phyloP scores from a whole-genome alignment of 2,797 vertebrate genomes.

The Lates japonicus region DNA sequence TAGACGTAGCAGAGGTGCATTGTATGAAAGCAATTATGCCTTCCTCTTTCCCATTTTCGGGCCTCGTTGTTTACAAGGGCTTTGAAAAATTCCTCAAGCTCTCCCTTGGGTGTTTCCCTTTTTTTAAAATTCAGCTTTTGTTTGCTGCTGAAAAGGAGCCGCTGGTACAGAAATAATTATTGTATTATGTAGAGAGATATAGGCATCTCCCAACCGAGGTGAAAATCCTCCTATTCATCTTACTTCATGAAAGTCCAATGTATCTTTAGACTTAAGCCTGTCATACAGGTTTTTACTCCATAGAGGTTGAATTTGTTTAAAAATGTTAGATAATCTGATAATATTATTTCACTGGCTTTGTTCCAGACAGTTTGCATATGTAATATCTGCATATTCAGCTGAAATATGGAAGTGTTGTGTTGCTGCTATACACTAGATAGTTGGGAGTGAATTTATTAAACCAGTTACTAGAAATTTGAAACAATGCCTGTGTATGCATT shows the following conservation, averaged over 20 bases:
- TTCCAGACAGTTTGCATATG: conserved; percentile 5
- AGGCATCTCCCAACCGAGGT: conserved; percentile 57
- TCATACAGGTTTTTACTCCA: conserved; percentile 59
- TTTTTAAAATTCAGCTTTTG: conserved; percentile 72
- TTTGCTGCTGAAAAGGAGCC: conserved; percentile 70
- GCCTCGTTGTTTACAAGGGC: conserved; percentile 65
- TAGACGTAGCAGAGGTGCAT: conserved; percentile 55
- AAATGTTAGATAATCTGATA: conserved; percentile 18
- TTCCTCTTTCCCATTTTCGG: conserved; percentile 59
- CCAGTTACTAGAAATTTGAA: neutral
- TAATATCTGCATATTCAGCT: conserved; percentile 3
- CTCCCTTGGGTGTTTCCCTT: conserved; percentile 58
- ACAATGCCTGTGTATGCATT: neutral
- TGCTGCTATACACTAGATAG: neutral
- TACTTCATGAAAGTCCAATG: conserved; percentile 63
- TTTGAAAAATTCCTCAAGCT: conserved; percentile 71
- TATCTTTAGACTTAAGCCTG: conserved; percentile 55
- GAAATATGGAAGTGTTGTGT: neutral
- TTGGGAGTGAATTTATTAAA: neutral
- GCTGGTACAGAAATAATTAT: conserved; percentile 78
- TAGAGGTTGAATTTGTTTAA: conserved; percentile 3
- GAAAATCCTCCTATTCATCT: conserved; percentile 52
- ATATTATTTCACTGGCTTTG: conserved; percentile 11
- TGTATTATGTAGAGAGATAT: conserved; percentile 70
- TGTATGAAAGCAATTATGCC: conserved; percentile 69